phyloP scores from a whole-genome alignment of 2,113 vertebrate genomes.

The Andinoacara biseriatus region DNA sequence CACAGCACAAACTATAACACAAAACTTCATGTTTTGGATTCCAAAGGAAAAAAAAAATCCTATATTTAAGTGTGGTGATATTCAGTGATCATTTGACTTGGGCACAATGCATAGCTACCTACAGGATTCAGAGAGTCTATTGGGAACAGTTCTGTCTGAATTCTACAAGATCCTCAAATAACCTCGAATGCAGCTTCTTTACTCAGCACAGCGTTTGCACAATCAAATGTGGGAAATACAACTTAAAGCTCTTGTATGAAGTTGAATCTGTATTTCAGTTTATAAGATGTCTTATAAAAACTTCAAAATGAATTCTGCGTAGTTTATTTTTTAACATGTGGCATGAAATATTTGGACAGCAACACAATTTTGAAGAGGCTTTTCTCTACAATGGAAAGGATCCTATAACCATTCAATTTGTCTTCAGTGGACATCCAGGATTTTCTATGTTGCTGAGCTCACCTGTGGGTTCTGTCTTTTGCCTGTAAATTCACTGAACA shows the following conservation, averaged over 20 bases:
- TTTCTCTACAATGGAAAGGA: too few relatives aligned
- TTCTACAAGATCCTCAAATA: conserved; percentile 13
- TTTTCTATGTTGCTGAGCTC: neutral
- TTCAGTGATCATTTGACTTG: neutral
- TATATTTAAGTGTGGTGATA: neutral
- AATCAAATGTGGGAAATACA: conserved; percentile 49
- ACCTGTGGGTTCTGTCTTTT: neutral
- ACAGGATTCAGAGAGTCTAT: neutral
- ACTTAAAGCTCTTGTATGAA: conserved; percentile 41
- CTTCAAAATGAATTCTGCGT: conserved; percentile 1
- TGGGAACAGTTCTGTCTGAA: neutral
- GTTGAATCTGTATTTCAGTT: conserved; percentile 38
- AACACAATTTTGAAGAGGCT: neutral
- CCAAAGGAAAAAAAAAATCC: conserved; percentile 10
- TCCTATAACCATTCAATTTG: too few relatives aligned
- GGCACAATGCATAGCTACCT: neutral
- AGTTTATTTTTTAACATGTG: neutral
- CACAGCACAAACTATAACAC: conserved; percentile 26
- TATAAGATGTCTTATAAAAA: conserved; percentile 57
- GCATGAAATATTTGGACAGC: neutral
- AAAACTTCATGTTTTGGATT: conserved; percentile 13
- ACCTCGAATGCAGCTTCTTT: conserved; percentile 36
- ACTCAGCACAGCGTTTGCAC: conserved; percentile 65
- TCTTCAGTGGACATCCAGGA: neutral
- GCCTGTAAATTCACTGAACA: neutral